Base-by-base conservation (phyloP, 2,888 invertebrate species). In the Fabriciana adippe region DNA sequence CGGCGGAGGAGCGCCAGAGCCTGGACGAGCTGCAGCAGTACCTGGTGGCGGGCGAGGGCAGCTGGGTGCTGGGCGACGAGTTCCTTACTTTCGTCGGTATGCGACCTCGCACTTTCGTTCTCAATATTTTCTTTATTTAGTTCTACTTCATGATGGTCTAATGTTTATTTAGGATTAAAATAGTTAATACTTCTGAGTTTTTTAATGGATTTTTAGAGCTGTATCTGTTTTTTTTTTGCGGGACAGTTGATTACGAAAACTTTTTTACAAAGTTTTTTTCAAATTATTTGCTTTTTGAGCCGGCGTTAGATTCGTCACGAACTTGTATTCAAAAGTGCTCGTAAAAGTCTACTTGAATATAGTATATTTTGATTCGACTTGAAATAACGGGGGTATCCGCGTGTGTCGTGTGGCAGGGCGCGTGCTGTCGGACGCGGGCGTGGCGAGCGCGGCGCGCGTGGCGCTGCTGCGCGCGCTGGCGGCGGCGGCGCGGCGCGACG, bases 51-150 rank as follows among this genome's bases (percentile, higher is more conserved):
- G 96, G 97, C 77, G 97, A 98, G 83, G 98, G 98, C 67, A 97
- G 97, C 79, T 98, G 98, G 98, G 97, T 97, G 67, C 93, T 98
- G 26, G 97, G 97, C 13, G 98, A 98, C 79, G 96, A 96, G 77
- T 98, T 98, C 87, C 94, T 97, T 55, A 93, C 94, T 66, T 97
- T 97, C 83, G 94, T 98, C 68, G 96, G 96, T 96, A 74, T 67
- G 80, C 15, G 26, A 26, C 26, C 26, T 26, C 26, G 26, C 5
- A 26, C 26, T 26, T 26, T 26, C 26, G 4, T 26, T 26, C 26
- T 26, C 26, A 26, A 3, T 26, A 26, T 26, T 26, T 26, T 26
- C 4, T 5, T 26, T 26, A 26, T 26, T 26, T 26, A 26, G 26
- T 26, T 26, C 26, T 26, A 26, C 26, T 26, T 5, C 26, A 26